Evolutionary conservation across 2,888 invertebrate genomes (phyloP).

Genomic region (Netelia melanura): DNA sequence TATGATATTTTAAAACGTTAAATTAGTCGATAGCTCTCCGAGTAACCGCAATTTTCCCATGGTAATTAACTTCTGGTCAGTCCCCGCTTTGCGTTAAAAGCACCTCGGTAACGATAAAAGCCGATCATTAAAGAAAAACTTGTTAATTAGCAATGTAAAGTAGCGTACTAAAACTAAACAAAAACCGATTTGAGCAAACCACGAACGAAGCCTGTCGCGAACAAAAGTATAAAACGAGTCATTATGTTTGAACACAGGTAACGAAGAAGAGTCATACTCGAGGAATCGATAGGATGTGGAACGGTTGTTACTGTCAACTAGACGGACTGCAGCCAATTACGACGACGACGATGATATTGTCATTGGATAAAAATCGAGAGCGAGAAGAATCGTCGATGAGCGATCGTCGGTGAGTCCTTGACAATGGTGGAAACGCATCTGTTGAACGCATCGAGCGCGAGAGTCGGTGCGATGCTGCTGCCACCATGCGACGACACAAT

Average conservation of each 20-base stretch:
- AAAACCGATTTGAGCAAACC: no score
- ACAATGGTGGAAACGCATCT: not conserved
- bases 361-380: not conserved
- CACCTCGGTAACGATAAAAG: not conserved
- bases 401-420: not conserved
- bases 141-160: no score
- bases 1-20: not conserved
- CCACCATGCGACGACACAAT: conserved; percentile 68
- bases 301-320: not conserved
- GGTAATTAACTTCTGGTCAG: no score
- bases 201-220: not conserved
- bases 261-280: not conserved
- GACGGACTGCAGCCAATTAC: not conserved
- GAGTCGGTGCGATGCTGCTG: conserved; percentile 25
- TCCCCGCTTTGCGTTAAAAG: not conserved
- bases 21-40: not conserved
- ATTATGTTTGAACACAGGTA: not conserved
- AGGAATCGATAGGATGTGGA: conserved; percentile 8
- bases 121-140: no score
- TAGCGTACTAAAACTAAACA: no score
- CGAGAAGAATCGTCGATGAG: not conserved
- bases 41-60: no score
- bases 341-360: not conserved
- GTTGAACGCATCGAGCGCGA: conserved; percentile 27
- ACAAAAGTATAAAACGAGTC: not conserved